A percentile compares a stretch with the other conserved stretches of the same genome.
Conservation (phyloP, 2,113 vertebrate species). For the Lipophrys pholis region DNA sequence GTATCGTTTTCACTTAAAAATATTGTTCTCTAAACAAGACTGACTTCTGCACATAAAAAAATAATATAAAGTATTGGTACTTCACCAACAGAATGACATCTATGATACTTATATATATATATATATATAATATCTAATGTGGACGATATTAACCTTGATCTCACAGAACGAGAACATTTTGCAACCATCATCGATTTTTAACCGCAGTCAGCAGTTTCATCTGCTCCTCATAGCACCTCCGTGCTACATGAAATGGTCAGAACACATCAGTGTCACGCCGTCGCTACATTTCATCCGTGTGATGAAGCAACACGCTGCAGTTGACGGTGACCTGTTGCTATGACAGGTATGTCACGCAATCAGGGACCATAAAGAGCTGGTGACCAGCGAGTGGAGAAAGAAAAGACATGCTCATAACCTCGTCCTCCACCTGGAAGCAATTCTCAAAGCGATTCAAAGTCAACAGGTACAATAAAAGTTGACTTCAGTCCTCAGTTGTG, state of each 20-base stretch:
- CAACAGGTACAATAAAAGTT: no score
- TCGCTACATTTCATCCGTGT: conserved; percentile 17
- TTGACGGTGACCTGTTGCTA: conserved; percentile 1
- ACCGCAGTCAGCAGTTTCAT: conserved; percentile 15
- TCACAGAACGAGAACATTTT: not conserved
- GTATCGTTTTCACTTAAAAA: no score
- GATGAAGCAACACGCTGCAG: not conserved
- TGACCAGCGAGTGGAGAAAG: not conserved
- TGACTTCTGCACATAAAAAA: no score
- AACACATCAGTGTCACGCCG: not conserved
- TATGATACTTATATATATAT: not conserved
- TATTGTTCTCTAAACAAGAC: no score
- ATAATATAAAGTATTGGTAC: no score
- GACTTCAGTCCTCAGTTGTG: no score
- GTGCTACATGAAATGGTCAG: not conserved
- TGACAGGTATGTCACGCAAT: conserved; percentile 13
- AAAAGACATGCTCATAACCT: not conserved
- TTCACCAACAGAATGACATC: no score
- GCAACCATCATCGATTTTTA: not conserved
- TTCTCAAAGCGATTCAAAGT: no score
- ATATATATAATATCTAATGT: not conserved
- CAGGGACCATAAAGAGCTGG: conserved; percentile 26
- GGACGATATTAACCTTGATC: conserved; percentile 2
- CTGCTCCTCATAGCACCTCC: not conserved
- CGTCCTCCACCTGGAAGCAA: no score